Percentiles rank a stretch among this genome's conserved stretches.
phyloP scores from a whole-genome alignment of 2,888 invertebrate genomes.

The Miltochrista miniata region DNA sequence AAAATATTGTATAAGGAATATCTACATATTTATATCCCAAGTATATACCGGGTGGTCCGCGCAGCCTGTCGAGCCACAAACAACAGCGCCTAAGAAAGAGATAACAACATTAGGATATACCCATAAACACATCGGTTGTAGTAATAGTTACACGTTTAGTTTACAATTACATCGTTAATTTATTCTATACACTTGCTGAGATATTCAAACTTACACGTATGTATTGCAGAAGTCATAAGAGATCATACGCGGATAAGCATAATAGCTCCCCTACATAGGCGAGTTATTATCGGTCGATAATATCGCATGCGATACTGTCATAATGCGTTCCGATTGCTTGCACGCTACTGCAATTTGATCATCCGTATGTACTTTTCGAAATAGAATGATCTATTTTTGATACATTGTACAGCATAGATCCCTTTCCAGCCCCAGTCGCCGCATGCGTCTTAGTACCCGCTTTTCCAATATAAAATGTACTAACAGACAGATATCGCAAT shows the following conservation, averaged over 20 bases:
- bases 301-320: too few relatives aligned
- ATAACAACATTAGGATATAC: slow-evolving; percentile 80
- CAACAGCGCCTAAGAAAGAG: slow-evolving; percentile 84
- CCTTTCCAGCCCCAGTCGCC: too few relatives aligned
- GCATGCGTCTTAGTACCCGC: too few relatives aligned
- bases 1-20: slow-evolving; percentile 17
- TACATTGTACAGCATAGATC: too few relatives aligned
- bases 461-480: too few relatives aligned
- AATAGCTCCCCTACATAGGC: too few relatives aligned
- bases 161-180: slow-evolving; percentile 59
- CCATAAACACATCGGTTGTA: slow-evolving; percentile 70
- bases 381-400: too few relatives aligned
- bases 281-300: too few relatives aligned
- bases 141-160: slow-evolving; percentile 61
- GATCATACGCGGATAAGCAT: slow-evolving; percentile 31
- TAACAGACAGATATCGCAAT: too few relatives aligned
- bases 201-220: slow-evolving; percentile 40
- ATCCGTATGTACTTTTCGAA: too few relatives aligned
- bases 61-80: slow-evolving; percentile 64
- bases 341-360: too few relatives aligned
- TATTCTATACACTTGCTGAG: slow-evolving; percentile 59
- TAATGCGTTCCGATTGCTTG: too few relatives aligned
- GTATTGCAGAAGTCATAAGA: slow-evolving; percentile 34
- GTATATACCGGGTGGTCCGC: slow-evolving; percentile 38
- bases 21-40: slow-evolving; percentile 20